Base-by-base conservation (phyloP, 2,888 invertebrate genomes). In the Suillia variegata region DNA sequence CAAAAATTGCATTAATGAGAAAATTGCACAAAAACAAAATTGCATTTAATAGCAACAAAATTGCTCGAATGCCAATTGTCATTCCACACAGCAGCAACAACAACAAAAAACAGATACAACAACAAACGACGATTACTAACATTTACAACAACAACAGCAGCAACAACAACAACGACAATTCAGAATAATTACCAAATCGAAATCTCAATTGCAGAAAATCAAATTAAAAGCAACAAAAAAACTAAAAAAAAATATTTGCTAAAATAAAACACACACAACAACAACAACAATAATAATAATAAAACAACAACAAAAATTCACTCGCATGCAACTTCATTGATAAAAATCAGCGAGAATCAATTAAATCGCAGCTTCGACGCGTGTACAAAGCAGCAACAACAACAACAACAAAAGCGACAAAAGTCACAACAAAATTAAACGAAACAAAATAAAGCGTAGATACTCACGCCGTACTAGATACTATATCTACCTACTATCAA, bases 241-340 rank as follows among this genome's bases (percentile, higher is more conserved):
- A 10, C 10, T 6, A 26, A 26, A 10, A 26, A 26, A 26, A 26
- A 26, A 26, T 26, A 10, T 5, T 26, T 26, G 10, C 6, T 10
- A 26, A 26, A 26, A 26, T 26, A n/a, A n/a, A n/a, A n/a, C n/a
- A 12, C 6, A 6, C 31, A 31, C 31, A 31, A 31, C 31, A 31
- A 31, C 31, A 31, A 31, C 31, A 31, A 31, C 31, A 31, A 31
- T 12, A 31, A 31, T 12, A 31, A 31, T 12, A 31, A 31, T 12
- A 31, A 31, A 31, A 31, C 6, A 31, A 31, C 31, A 8, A 12
- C 31, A 31, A 31, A 31, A 8, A n/a, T 6, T 4, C 4, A 38
- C 18, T 45, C 45, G 20, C 45, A 45, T 45, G 45, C 45, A 45
- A 45, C 20, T 45, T 45, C 45, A 45, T 45, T 45, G 45, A 45